Conservation (phyloP, 2,797 vertebrate species). For the Tangara arthus region DNA sequence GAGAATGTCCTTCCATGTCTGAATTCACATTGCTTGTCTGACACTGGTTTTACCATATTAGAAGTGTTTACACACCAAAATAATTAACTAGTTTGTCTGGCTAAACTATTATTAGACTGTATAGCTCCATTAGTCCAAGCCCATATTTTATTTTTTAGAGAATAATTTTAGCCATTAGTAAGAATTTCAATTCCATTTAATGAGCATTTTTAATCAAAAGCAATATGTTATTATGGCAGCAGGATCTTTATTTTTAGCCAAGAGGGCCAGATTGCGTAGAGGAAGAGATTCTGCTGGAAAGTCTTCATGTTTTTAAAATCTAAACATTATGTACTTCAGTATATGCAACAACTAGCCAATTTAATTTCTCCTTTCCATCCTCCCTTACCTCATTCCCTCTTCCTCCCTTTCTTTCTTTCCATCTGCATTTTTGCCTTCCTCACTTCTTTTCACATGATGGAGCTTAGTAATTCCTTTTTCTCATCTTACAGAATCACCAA, state of each 20-base stretch:
- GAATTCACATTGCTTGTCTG: background rate
- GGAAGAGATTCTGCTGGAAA: background rate
- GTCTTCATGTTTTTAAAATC: conserved; percentile 18
- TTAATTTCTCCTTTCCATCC: background rate
- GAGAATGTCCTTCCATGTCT: background rate
- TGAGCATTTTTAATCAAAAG: conserved; percentile 50
- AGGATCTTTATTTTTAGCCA: conserved; percentile 55
- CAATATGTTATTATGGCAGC: conserved; percentile 58
- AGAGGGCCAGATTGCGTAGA: conserved; percentile 52
- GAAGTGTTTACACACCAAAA: background rate
- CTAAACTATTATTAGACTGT: background rate
- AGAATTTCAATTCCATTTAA: conserved; percentile 48
- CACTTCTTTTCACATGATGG: background rate
- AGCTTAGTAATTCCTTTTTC: background rate
- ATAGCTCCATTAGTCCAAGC: background rate
- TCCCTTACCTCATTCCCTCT: background rate
- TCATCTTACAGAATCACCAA: background rate
- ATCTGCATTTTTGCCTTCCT: background rate
- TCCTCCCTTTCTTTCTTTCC: background rate
- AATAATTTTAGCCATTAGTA: conserved; percentile 37
- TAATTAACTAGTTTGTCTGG: background rate
- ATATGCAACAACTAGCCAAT: background rate
- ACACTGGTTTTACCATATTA: background rate
- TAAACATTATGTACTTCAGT: background rate
- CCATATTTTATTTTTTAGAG: conserved; percentile 3